These are phyloP conservation scores for Stichopus chloronotus DNA, from an alignment of 35 echinoderm and acorn worm genomes.

Conservation along the genomic window DNA sequence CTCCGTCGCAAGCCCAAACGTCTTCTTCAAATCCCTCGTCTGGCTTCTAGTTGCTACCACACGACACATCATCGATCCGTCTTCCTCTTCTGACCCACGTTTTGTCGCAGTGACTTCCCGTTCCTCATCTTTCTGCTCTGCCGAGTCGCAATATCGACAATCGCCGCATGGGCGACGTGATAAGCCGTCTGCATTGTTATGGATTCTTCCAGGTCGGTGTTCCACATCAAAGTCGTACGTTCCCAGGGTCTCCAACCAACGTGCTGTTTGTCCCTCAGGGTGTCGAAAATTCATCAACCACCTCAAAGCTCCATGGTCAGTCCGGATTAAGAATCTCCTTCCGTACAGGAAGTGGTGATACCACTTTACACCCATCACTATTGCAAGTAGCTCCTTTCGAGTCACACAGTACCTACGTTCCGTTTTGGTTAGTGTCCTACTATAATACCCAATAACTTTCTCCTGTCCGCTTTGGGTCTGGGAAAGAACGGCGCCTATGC, in stretches of 20 bases:
- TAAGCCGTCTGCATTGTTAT: neutral
- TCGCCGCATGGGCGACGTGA: constrained; percentile 36
- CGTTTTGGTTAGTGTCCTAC: neutral
- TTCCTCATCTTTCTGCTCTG: neutral
- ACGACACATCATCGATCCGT: too few species aligned
- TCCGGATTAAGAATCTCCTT: constrained; percentile 48
- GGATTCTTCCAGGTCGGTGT: constrained; percentile 61
- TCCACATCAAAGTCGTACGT: constrained; percentile 62
- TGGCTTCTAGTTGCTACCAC: neutral
- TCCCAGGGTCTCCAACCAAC: constrained; percentile 10
- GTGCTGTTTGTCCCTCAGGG: neutral
- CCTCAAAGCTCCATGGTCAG: constrained; percentile 63
- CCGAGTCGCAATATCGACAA: neutral
- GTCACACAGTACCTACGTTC: neutral
- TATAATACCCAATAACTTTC: neutral
- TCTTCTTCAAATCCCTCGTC: neutral
- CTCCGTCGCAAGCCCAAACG: too few species aligned
- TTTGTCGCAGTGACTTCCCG: neutral
- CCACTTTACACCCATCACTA: constrained; percentile 61
- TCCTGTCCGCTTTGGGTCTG: neutral
- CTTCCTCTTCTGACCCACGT: neutral
- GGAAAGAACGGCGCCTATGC: neutral
- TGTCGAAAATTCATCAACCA: constrained; percentile 66
- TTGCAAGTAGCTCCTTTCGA: constrained; percentile 57
- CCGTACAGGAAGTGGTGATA: constrained; percentile 74